phyloP scores from a whole-genome alignment of 2,888 invertebrate species.

The Acrobasis consociella region DNA sequence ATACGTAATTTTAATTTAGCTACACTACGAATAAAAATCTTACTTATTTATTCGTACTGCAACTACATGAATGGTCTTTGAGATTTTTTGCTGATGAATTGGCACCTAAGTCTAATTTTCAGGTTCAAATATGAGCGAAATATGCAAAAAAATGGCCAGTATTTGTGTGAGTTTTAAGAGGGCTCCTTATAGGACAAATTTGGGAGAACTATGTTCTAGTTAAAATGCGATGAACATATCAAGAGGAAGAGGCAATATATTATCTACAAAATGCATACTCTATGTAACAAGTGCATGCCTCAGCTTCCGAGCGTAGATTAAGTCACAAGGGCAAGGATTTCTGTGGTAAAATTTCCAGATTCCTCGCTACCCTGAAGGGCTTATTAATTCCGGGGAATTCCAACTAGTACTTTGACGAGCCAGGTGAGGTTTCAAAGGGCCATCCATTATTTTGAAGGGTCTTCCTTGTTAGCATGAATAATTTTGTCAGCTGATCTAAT shows the following conservation, averaged over 20 bases:
- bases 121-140: too few relatives aligned
- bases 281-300: slow-evolving; percentile 34
- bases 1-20: too few relatives aligned
- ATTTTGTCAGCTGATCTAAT: slow-evolving; percentile 47
- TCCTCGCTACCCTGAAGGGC: slow-evolving; percentile 54
- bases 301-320: slow-evolving; percentile 42
- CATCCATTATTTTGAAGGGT: slow-evolving; percentile 60
- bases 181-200: too few relatives aligned
- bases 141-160: too few relatives aligned
- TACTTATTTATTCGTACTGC: too few relatives aligned
- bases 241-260: not conserved
- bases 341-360: slow-evolving; percentile 60
- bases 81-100: too few relatives aligned
- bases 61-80: too few relatives aligned
- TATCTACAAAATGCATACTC: not conserved
- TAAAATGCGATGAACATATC: too few relatives aligned
- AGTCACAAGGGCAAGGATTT: slow-evolving; percentile 51
- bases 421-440: slow-evolving; percentile 57
- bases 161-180: too few relatives aligned
- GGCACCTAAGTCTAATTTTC: too few relatives aligned
- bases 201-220: too few relatives aligned
- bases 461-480: slow-evolving; percentile 55
- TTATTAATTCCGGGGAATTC: slow-evolving; percentile 68
- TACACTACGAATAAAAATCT: too few relatives aligned
- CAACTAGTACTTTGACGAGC: slow-evolving; percentile 56